These are phyloP conservation scores for Phylloscopus collybita DNA, from an alignment of 2,797 vertebrate species.

Conservation along the genomic window DNA sequence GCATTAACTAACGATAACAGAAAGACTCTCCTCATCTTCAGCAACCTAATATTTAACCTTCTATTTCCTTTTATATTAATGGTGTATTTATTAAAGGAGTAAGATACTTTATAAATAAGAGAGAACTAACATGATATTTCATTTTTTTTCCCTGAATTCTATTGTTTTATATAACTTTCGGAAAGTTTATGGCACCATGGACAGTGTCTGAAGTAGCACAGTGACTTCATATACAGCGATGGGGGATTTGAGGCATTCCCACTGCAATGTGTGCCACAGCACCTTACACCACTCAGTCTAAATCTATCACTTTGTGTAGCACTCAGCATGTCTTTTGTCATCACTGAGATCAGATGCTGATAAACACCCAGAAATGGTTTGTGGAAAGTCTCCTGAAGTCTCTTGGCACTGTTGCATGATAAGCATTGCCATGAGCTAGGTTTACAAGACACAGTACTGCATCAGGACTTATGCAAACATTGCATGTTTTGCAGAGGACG, in stretches of 20 bases:
- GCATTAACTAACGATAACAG: neutral
- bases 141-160: neutral
- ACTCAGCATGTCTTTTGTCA: neutral
- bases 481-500: neutral
- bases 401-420: neutral
- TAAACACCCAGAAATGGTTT: neutral
- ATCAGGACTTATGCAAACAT: neutral
- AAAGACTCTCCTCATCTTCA: neutral
- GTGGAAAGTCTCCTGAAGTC: neutral
- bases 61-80: neutral
- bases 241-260: neutral
- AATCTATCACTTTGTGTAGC: neutral
- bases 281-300: neutral
- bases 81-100: neutral
- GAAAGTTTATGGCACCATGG: neutral
- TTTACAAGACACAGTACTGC: neutral
- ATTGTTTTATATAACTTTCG: neutral
- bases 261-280: fast-evolving
- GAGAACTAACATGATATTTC: neutral
- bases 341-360: neutral
- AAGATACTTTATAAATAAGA: neutral
- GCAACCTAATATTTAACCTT: neutral
- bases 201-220: neutral
- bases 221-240: neutral
- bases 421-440: neutral